Evolutionary conservation across 2,888 invertebrate species (phyloP), one percentile per base, ranked within the genome.

Genomic region (Epicampocera succincta): DNA sequence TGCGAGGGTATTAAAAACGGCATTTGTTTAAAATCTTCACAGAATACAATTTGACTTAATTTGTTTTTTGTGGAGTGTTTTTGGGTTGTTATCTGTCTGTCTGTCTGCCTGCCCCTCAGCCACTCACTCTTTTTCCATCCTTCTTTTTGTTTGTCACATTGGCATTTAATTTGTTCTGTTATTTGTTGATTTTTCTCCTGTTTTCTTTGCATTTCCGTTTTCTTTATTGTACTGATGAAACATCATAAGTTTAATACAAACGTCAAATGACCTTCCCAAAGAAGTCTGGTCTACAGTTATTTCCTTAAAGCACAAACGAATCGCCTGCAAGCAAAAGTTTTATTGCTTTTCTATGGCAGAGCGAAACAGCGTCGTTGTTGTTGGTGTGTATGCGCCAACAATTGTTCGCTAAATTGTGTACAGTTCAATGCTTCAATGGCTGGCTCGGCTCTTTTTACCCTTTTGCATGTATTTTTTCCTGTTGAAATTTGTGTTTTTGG

Each of bases 371-470:
- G n/a, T 17, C 33, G 13, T 12, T 54, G 61, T 11, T 73, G 63
- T 19, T 29, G 19, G 46, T 56, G 58, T 40, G 38, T 58, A 19
- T 50, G 25, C 54, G 44, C 50, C 69, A 65, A 40, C 60, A 77
- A 65, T 63, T 74, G 56, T 80, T 33, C 29, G 19, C 52, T 69
- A 63, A 75, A 75, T 48, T 75, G 46, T 80, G n/a, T 69, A 54
- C 66, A 74, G 61, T 80, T 68, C 68, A 69, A 25, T 58, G 54
- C 50, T 68, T 56, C 40, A 50, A 63, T 74, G 40, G 60, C 40
- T 38, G 58, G 4, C 44, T 15, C n/a, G 1, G 3, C 38, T 48
- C 29, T 33, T 66, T 61, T 52, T 33, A 71, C 50, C 50, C 42
- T 58, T 63, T 63, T 56, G n/a, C 13, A 3, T 58, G 33, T 33